phyloP scores from a whole-genome alignment of 2,797 vertebrate species.

The Acropternis orthonyx region DNA sequence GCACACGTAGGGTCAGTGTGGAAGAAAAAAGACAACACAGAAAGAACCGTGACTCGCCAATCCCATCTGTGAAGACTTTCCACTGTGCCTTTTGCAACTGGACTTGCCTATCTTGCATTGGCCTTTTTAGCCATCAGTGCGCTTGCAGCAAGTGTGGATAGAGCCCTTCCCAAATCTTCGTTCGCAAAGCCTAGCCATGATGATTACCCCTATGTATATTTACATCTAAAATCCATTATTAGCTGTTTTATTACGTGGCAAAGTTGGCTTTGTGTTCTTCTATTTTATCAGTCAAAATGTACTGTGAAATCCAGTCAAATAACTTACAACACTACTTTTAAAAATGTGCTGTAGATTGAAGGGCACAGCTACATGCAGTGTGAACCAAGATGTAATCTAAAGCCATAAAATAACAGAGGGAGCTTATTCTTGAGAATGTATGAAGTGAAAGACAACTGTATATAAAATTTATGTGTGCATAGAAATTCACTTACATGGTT shows the following conservation, averaged over 20 bases:
- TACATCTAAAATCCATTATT: background rate
- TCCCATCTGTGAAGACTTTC: too few species aligned
- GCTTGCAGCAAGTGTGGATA: too few species aligned
- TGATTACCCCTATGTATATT: background rate
- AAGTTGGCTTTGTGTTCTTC: background rate
- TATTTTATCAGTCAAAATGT: background rate
- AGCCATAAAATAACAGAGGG: background rate
- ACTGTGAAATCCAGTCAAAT: background rate
- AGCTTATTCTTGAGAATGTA: background rate
- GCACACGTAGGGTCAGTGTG: too few species aligned
- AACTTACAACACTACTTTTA: background rate
- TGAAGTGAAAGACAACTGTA: slow-evolving; percentile 10
- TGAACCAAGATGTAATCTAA: background rate
- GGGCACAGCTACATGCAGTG: background rate
- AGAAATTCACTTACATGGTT: background rate
- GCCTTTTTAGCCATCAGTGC: too few species aligned
- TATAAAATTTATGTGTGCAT: background rate
- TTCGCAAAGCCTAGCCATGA: too few species aligned
- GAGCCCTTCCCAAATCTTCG: too few species aligned
- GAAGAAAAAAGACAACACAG: too few species aligned
- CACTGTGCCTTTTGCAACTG: too few species aligned
- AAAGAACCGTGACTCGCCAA: too few species aligned
- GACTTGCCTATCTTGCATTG: too few species aligned
- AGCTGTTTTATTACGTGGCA: background rate
- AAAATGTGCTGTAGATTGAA: background rate